Conservation (phyloP, 2,113 vertebrate genomes). For the Phyllostomus discolor region DNA sequence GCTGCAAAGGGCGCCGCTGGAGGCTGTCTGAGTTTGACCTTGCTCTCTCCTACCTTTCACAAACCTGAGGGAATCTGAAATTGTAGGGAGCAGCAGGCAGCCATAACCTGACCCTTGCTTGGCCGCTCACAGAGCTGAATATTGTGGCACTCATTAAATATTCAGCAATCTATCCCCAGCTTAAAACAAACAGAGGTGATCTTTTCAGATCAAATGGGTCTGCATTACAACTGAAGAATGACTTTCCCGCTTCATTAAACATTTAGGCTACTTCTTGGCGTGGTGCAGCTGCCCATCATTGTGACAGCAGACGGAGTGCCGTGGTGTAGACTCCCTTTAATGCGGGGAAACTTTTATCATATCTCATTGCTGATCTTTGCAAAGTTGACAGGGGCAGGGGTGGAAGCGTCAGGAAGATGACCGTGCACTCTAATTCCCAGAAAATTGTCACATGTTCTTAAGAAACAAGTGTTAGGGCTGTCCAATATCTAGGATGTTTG, state of each 20-base stretch:
- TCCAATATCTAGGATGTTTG: background rate
- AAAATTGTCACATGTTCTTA: background rate
- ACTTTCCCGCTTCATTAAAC: conserved; percentile 68
- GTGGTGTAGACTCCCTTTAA: background rate
- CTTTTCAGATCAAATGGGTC: conserved; percentile 56
- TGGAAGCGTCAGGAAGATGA: background rate
- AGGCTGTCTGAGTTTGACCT: background rate
- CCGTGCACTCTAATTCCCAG: background rate
- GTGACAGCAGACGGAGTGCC: background rate
- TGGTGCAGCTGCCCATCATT: background rate
- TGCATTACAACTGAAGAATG: conserved; percentile 54
- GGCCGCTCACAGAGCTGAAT: conserved; percentile 26
- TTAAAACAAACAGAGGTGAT: conserved; percentile 63
- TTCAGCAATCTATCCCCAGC: conserved; percentile 54
- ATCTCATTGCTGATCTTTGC: conserved; percentile 1
- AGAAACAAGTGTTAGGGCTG: background rate
- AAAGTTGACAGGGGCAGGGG: background rate
- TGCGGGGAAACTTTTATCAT: background rate
- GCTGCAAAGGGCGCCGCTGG: background rate
- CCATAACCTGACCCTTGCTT: conserved; percentile 31
- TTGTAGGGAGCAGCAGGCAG: conserved; percentile 45
- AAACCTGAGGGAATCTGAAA: background rate
- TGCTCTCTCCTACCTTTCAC: background rate
- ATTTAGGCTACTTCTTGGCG: conserved; percentile 61
- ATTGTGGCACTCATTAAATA: conserved; percentile 61